Base-by-base conservation (phyloP, 2,888 invertebrate genomes). In the Phasia obesa region DNA sequence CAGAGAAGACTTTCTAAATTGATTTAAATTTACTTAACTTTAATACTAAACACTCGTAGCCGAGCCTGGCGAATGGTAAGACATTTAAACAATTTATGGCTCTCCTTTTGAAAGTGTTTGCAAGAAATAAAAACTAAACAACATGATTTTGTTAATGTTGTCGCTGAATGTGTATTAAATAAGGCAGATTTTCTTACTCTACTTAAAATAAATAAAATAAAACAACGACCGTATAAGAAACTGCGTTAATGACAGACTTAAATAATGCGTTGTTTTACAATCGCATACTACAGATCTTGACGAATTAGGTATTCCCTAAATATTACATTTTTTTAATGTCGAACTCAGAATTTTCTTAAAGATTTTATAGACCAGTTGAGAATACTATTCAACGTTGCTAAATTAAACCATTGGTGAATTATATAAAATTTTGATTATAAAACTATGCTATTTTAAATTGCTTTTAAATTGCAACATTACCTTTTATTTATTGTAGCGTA, bases 51-150 rank as follows among this genome's bases (percentile, higher is more conserved):
- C 53, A 70, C 57, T 70, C 64, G 42, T 62, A 21, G 44, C 44
- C 4, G 38, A 49, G 47, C 13, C 51, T 38, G 2, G 35, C 23
- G 27, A 75, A 64, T 75, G 69, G 70, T 64, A 17, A 82, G 79
- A 79, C 79, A 79, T 49, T 55, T 79, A 70, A 79, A 55, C 59
- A 79, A 83, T 83, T 83, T 83, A 83, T 83, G 75, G 83, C 71
- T 70, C 79, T 75, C 55, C 60, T 75, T 59, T 83, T 35, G 27
- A 70, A 62, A 77, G 77, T 77, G 62, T 62, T 75, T 57, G 49
- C 42, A 65, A 53, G 21, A 74, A 74, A 67, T 38, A 55, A 42
- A 57, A 51, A 31, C 49, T 42, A 31, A 73, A 51, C 62, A 73
- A 79, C 79, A 79, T 79, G 79, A 67, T 60, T 73, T 79, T 59